These are phyloP conservation scores for Nasonia vitripennis DNA, from an alignment of 1,140 invertebrate genomes.

Conservation along the genomic window DNA sequence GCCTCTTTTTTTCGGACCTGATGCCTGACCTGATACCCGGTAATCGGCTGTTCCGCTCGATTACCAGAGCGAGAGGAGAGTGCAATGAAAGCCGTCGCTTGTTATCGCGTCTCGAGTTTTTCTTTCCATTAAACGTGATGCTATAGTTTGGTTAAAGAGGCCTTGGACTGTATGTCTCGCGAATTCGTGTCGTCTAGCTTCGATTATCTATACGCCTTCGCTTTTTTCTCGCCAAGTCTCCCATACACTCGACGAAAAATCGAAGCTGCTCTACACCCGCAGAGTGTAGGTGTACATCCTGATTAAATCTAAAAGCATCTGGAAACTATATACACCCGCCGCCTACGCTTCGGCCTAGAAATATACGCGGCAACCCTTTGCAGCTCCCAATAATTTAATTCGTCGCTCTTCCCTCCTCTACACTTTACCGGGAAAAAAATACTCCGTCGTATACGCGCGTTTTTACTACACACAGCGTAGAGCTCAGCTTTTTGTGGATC, in stretches of 20 bases:
- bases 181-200: neutral
- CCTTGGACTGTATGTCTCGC: neutral
- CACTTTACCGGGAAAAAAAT: neutral
- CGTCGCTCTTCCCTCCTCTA: neutral
- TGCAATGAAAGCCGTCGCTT: constrained; percentile 15
- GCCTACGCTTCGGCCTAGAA: neutral
- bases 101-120: constrained; percentile 12
- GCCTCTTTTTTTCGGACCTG: neutral
- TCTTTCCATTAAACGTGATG: neutral
- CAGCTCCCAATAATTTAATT: neutral
- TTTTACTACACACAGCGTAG: neutral
- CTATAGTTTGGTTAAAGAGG: neutral
- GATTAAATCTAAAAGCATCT: constrained; percentile 1
- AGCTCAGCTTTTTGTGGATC: constrained; percentile 9
- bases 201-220: neutral
- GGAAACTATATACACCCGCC: neutral
- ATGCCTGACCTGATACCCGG: too few relatives aligned
- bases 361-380: neutral
- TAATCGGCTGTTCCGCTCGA: constrained; percentile 27
- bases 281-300: neutral
- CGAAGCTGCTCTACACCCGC: too few relatives aligned
- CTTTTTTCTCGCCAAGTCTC: neutral
- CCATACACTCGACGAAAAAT: neutral
- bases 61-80: neutral
- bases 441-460: neutral